These are phyloP conservation scores for Sphyrna mokarran DNA, from an alignment of 2,113 vertebrate species.

Conservation along the genomic window DNA sequence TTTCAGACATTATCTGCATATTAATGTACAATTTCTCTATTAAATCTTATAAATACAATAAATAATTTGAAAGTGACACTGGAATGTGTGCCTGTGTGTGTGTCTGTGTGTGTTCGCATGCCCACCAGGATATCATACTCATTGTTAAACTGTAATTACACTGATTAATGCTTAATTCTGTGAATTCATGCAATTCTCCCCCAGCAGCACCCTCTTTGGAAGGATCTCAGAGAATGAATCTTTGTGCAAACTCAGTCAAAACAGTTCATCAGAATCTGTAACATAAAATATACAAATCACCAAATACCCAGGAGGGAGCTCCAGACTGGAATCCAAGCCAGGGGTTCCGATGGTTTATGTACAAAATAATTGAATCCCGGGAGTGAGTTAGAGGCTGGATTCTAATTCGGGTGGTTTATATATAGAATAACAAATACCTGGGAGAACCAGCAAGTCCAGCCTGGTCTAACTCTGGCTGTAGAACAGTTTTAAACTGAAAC, in stretches of 20 bases:
- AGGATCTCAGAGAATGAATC: neutral
- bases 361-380: neutral
- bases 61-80: conserved; percentile 17
- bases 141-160: conserved; percentile 30
- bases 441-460: neutral
- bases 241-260: neutral
- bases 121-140: neutral
- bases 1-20: neutral
- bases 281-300: neutral
- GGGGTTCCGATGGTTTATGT: neutral
- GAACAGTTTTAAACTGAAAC: neutral
- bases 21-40: neutral
- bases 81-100: neutral
- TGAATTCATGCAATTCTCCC: neutral
- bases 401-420: neutral
- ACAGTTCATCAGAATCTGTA: neutral
- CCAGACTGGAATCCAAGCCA: neutral
- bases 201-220: neutral
- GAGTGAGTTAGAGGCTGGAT: neutral
- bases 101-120: neutral
- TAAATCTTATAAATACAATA: conserved; percentile 25
- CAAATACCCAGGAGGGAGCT: neutral
- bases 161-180: neutral
- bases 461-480: neutral
- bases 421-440: neutral